phyloP scores from a whole-genome alignment of 2,888 invertebrate species.

The Brachypterus glaber region DNA sequence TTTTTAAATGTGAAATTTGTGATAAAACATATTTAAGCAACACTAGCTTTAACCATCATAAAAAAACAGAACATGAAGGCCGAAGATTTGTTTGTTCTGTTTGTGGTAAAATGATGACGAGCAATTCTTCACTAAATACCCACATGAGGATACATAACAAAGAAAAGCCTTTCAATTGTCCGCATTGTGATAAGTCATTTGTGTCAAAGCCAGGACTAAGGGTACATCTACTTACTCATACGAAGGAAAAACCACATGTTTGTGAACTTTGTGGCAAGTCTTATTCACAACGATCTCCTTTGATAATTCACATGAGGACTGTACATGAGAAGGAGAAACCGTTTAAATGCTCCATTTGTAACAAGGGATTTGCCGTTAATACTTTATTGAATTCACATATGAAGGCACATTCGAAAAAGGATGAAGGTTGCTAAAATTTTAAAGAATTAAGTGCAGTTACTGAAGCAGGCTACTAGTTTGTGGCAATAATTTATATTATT shows the following conservation, averaged over 20 bases:
- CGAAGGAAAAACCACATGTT: constrained; percentile 29
- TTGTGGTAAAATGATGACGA: constrained; percentile 8
- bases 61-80: constrained; percentile 17
- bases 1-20: background rate
- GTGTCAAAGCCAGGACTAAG: constrained; percentile 27
- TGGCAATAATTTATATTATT: too few species aligned
- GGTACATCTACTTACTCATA: constrained; percentile 25
- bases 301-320: constrained; percentile 39
- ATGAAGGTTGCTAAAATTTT: too few species aligned
- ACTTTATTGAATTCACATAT: constrained; percentile 25
- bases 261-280: constrained; percentile 50
- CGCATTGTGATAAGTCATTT: constrained; percentile 28
- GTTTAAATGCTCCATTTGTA: constrained; percentile 40
- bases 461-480: too few species aligned
- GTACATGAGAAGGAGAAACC: constrained; percentile 52
- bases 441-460: too few species aligned
- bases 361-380: constrained; percentile 34
- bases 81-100: constrained; percentile 13
- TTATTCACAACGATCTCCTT: constrained; percentile 38
- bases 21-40: constrained; percentile 6
- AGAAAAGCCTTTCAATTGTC: constrained; percentile 28
- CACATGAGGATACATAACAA: constrained; percentile 28
- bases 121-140: background rate
- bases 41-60: constrained; percentile 16
- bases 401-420: constrained; percentile 30